phyloP scores from a whole-genome alignment of 92 coral and sea anemone genomes.

The Epizoanthus fatuus region DNA sequence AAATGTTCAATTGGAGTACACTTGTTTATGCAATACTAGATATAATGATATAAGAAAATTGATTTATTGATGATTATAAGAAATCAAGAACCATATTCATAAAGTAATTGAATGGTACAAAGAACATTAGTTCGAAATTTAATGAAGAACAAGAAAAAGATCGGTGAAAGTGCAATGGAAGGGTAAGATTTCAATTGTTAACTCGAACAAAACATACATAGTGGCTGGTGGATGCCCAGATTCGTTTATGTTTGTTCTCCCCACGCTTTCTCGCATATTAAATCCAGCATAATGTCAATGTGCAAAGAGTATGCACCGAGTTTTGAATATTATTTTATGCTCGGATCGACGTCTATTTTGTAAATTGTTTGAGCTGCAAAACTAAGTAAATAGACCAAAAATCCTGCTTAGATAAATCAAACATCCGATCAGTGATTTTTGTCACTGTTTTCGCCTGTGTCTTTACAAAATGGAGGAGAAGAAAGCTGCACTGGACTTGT shows the following conservation, averaged over 20 bases:
- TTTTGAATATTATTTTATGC: background rate
- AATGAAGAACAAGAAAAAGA: conserved; percentile 38
- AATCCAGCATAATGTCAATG: background rate
- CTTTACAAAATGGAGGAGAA: background rate
- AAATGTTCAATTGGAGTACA: too few relatives aligned
- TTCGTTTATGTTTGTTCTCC: background rate
- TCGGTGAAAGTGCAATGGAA: conserved; percentile 37
- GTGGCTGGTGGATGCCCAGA: conserved; percentile 20
- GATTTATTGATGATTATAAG: too few relatives aligned
- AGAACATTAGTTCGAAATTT: too few relatives aligned
- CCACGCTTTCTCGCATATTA: conserved; percentile 9
- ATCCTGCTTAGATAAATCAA: background rate
- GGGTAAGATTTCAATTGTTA: conserved; percentile 23
- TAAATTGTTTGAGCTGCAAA: conserved; percentile 1
- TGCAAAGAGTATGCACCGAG: background rate
- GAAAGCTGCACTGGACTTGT: background rate
- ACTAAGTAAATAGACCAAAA: background rate
- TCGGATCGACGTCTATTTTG: background rate
- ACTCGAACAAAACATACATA: background rate
- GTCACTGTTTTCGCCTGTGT: background rate
- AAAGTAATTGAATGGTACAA: too few relatives aligned
- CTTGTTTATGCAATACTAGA: too few relatives aligned
- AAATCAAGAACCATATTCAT: too few relatives aligned
- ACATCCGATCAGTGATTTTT: background rate
- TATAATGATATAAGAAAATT: too few relatives aligned